Evolutionary conservation across 1,140 invertebrate species (phyloP).

Genomic region (Agrypnia vestita): DNA sequence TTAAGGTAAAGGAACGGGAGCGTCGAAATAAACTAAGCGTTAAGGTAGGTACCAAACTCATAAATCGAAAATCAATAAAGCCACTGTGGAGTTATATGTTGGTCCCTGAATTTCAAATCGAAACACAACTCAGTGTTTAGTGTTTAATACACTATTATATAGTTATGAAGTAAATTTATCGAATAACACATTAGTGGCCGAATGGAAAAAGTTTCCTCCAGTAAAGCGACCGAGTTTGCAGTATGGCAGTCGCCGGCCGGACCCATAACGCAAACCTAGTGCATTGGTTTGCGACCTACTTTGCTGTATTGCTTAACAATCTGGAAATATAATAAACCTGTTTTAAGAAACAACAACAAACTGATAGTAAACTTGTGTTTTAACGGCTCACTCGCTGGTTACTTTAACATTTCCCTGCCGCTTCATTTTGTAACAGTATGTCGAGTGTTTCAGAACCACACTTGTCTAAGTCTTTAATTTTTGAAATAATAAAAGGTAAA

Average conservation of each 20-base stretch:
- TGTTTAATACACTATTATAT: conserved; percentile 35
- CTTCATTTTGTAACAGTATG: no score
- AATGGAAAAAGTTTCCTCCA: conserved; percentile 47
- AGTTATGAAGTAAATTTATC: conserved; percentile 15
- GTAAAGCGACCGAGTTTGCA: conserved; percentile 3
- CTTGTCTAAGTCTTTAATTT: no score
- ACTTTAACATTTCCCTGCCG: background rate
- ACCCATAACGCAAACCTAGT: background rate
- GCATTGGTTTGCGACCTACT: conserved; percentile 37
- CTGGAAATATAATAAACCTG: conserved; percentile 48
- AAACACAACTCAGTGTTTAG: background rate
- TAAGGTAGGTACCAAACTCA: no score
- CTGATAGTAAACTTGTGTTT: background rate
- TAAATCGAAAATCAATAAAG: no score
- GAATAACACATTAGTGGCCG: conserved; percentile 37
- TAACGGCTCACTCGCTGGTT: conserved; percentile 1
- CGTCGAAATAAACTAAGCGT: no score
- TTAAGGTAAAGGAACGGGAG: no score
- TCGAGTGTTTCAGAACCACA: no score
- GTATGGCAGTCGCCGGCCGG: conserved; percentile 14
- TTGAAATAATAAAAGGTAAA: no score
- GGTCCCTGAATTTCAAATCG: background rate
- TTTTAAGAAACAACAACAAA: conserved; percentile 22
- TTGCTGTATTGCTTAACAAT: conserved; percentile 35
- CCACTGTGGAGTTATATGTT: no score